Percentiles rank a stretch among this genome's conserved stretches.
phyloP scores from a whole-genome alignment of 2,888 invertebrate species.

The Aricia artaxerxes region DNA sequence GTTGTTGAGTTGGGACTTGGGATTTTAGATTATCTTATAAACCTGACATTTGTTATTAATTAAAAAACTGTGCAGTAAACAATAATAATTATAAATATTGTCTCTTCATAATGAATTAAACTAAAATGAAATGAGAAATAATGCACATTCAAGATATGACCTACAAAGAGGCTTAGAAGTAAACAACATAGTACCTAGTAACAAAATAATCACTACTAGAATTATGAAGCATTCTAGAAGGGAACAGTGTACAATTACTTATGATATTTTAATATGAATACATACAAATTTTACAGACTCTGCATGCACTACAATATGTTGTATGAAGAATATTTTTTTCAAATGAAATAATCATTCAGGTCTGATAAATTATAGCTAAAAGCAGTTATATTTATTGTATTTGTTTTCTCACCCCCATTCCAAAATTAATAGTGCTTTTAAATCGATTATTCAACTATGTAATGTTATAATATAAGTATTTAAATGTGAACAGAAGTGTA shows the following conservation, averaged over 20 bases:
- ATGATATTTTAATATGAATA: background rate
- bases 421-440: constrained; percentile 27
- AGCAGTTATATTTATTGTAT: constrained; percentile 22
- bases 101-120: background rate
- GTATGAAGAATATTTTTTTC: background rate
- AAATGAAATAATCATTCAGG: constrained; percentile 8
- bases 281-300: background rate
- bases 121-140: background rate
- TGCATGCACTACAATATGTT: background rate
- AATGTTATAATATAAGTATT: background rate
- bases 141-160: background rate
- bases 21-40: no score
- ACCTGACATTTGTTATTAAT: background rate
- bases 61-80: background rate
- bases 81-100: background rate
- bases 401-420: constrained; percentile 33
- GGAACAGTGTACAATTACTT: background rate
- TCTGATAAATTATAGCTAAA: background rate
- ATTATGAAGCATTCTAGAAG: constrained; percentile 13
- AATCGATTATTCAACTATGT: constrained; percentile 5
- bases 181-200: background rate
- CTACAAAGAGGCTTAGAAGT: background rate
- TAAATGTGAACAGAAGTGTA: background rate
- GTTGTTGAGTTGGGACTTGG: no score
- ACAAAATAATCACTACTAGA: background rate